Base-by-base conservation (phyloP, 2,888 invertebrate species). In the Eupithecia subfuscata region DNA sequence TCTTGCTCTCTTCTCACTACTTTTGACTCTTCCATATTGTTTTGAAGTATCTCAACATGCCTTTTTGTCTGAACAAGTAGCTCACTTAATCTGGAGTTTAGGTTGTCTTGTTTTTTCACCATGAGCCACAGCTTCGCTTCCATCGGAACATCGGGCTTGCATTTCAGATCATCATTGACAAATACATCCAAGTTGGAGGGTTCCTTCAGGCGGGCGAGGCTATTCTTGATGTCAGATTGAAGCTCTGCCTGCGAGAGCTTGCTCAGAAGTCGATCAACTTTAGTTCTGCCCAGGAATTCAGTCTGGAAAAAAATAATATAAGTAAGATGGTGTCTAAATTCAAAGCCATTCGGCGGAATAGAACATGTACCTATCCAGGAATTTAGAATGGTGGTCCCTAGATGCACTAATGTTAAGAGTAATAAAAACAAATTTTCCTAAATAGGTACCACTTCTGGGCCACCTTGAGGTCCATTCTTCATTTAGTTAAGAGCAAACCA, bases 21-120 rank as follows among this genome's bases (percentile, higher is more conserved):
- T 72, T 82, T 89, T 2, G 84, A 79, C 37, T 91, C 88, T 16
- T 91, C 88, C 74, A 89, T 80, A 77, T 86, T 90, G 65, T 89
- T 92, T 75, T 91, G 88, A 2, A 92, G 82, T 25, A 86, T 81
- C 78, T 92, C 92, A 0, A 90, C 84, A 84, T 92, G 89, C 76
- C 89, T 91, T 78, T 89, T 92, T 48, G 90, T 91, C 78, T 91
- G 91, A 18, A 86, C 79, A 4, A 91, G 83, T 73, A 88, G 81
- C 56, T 92, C 90, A 82, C 86, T 86, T 9, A 93, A 83, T 81
- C 91, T 91, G 52, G 84, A 87, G 67, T 89, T 93, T 40, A 94
- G 80, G 82, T 92, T 86, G 6, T 92, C 90, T 82, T 94, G 94
- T 81, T 94, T 94, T 77, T 93, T 94, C 2, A 93, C 83, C 82